These are phyloP conservation scores for Eciton burchellii DNA, from an alignment of 1,140 invertebrate species.

Conservation along the genomic window DNA sequence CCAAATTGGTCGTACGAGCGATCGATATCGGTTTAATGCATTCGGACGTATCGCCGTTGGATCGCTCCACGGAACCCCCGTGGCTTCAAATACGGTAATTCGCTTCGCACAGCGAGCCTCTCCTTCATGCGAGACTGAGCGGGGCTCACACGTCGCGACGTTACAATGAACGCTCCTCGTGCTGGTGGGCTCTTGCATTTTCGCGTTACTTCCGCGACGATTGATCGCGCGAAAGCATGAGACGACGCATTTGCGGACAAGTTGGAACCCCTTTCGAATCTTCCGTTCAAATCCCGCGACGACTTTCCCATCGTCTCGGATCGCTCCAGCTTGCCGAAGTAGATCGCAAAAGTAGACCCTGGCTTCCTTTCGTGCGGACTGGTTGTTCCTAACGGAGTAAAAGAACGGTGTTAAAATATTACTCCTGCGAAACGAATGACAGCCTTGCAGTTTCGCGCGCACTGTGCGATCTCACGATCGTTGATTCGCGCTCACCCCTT, in stretches of 20 bases:
- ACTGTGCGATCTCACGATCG: neutral
- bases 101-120: slow-evolving; percentile 63
- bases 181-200: slow-evolving; percentile 10
- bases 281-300: neutral
- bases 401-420: neutral
- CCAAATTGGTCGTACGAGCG: slow-evolving; percentile 69
- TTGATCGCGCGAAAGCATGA: slow-evolving; percentile 1
- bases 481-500: neutral
- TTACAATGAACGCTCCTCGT: slow-evolving; percentile 21
- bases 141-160: slow-evolving; percentile 38
- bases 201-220: slow-evolving; percentile 31
- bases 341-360: neutral
- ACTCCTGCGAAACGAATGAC: neutral
- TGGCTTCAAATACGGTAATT: slow-evolving; percentile 70
- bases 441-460: neutral
- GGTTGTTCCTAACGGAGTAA: neutral
- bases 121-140: slow-evolving; percentile 27
- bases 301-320: neutral
- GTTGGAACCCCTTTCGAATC: neutral
- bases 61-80: slow-evolving; percentile 60
- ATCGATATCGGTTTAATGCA: slow-evolving; percentile 73
- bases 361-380: neutral
- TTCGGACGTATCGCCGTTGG: slow-evolving; percentile 71
- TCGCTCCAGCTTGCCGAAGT: neutral
- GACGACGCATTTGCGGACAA: neutral